Conservation (phyloP, 2,113 vertebrate genomes). For the Embiotoca jacksoni region DNA sequence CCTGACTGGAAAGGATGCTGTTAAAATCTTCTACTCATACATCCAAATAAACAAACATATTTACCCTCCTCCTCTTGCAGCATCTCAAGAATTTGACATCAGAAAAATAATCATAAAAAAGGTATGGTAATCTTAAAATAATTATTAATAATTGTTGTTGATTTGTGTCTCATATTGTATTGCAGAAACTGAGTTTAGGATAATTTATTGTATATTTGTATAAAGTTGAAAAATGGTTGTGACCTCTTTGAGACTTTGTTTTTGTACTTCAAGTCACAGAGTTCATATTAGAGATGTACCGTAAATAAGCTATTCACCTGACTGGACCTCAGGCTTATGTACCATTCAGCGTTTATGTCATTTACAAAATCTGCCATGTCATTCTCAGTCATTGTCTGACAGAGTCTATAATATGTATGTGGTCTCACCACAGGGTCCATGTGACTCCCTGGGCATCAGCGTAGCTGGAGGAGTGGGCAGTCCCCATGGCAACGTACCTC, state of each 20-base stretch:
- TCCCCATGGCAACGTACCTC: slow-evolving; percentile 90
- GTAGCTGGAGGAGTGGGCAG: slow-evolving; percentile 92
- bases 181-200: too few relatives aligned
- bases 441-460: slow-evolving; percentile 89
- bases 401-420: slow-evolving; percentile 10
- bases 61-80: slow-evolving; percentile 21
- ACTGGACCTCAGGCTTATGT: neutral
- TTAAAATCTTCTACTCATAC: neutral
- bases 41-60: neutral
- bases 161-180: too few relatives aligned
- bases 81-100: slow-evolving; percentile 40
- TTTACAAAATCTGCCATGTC: slow-evolving; percentile 15
- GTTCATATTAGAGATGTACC: neutral
- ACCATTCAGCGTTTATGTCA: neutral
- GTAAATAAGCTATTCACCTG: neutral
- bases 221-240: neutral
- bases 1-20: neutral
- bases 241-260: neutral
- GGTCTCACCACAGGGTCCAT: slow-evolving; percentile 81
- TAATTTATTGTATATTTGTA: too few relatives aligned
- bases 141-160: neutral
- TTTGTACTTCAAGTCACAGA: too few relatives aligned
- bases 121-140: slow-evolving; percentile 43
- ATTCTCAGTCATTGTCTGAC: neutral
- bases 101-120: slow-evolving; percentile 72